Percentiles rank a stretch among this genome's conserved stretches.
Conservation (phyloP, 2,797 vertebrate species). For the Nyctibius grandis region DNA sequence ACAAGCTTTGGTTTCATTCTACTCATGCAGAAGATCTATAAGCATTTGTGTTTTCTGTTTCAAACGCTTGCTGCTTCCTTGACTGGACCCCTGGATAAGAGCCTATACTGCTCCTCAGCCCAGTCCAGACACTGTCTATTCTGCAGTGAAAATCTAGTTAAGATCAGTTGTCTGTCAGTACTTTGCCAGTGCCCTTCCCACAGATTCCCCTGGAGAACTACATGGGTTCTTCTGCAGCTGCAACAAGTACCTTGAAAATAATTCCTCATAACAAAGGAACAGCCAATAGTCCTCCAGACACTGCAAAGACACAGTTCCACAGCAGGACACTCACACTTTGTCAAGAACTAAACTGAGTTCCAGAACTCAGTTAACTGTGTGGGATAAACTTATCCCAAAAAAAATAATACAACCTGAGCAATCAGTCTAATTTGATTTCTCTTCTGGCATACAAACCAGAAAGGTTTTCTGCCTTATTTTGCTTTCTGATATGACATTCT, state of each 20-base stretch:
- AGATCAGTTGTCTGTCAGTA: neutral
- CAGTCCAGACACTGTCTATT: neutral
- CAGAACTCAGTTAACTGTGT: neutral
- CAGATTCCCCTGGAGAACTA: neutral
- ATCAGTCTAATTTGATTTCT: neutral
- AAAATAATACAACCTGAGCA: neutral
- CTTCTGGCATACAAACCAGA: neutral
- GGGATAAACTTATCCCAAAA: neutral
- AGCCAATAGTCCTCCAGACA: neutral
- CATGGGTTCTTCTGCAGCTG: neutral
- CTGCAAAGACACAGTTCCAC: neutral
- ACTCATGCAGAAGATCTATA: neutral
- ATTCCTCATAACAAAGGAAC: neutral
- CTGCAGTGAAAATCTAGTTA: neutral
- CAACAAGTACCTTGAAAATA: neutral
- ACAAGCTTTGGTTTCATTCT: neutral
- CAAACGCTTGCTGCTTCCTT: neutral
- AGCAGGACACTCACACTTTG: neutral
- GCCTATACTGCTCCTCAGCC: neutral
- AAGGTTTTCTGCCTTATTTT: neutral
- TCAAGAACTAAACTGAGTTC: neutral
- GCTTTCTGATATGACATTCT: neutral
- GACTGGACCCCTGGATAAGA: neutral
- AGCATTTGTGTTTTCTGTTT: neutral
- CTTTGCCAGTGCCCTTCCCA: neutral